Conservation (phyloP, 2,113 vertebrate species). For the Poecile atricapillus region DNA sequence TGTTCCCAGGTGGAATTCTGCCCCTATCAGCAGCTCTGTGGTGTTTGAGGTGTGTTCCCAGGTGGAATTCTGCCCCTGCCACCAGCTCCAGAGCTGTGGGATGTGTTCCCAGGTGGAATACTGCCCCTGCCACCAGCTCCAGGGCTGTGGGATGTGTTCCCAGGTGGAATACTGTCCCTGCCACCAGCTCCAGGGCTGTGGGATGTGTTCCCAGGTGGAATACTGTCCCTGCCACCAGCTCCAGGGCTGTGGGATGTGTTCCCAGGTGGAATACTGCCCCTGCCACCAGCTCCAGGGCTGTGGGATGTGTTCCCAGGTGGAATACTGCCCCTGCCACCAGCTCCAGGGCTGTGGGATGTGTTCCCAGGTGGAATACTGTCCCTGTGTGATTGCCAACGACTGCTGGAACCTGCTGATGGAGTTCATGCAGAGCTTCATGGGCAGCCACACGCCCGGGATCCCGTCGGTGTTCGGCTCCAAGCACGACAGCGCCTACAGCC, state of each 20-base stretch:
- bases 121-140: rapidly evolving
- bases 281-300: not conserved
- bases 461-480: slow-evolving; percentile 84
- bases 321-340: slow-evolving; percentile 96
- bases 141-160: not conserved
- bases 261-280: not conserved
- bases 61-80: rapidly evolving
- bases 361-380: slow-evolving; percentile 75
- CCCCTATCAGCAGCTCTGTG: rapidly evolving
- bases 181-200: not conserved
- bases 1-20: not conserved
- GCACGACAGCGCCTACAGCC: slow-evolving; percentile 84
- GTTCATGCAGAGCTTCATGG: slow-evolving; percentile 94
- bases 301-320: slow-evolving; percentile 79
- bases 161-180: too few relatives aligned
- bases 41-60: not conserved
- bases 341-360: rapidly evolving
- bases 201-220: not conserved
- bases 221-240: slow-evolving; percentile 82
- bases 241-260: rapidly evolving
- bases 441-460: slow-evolving; percentile 80
- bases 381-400: slow-evolving; percentile 92
- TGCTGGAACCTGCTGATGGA: slow-evolving; percentile 96
- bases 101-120: not conserved
- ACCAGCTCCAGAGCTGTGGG: rapidly evolving